Conservation (phyloP, 2,113 vertebrate species). For the Callopanchax toddi region DNA sequence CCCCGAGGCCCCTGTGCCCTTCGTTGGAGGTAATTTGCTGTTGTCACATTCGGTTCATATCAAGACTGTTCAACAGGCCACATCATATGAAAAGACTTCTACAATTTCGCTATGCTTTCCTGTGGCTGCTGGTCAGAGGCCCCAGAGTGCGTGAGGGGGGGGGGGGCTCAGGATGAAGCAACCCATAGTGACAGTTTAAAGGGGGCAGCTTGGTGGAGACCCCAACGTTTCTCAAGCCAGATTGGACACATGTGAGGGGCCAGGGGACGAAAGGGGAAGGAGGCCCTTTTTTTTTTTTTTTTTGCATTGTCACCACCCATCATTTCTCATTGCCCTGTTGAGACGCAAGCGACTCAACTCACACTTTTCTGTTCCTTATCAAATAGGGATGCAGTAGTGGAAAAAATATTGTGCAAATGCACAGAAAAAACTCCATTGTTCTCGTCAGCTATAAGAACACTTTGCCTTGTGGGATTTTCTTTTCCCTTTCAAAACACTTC, state of each 20-base stretch:
- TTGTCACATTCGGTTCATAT: conserved; percentile 72
- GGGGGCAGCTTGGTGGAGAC: conserved; percentile 47
- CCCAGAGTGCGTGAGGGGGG: no score
- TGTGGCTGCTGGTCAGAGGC: conserved; percentile 63
- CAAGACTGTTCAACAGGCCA: conserved; percentile 55
- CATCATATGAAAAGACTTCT: conserved; percentile 66
- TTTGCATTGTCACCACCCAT: conserved; percentile 72
- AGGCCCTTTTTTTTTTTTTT: conserved; percentile 66
- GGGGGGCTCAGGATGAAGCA: conserved; percentile 53
- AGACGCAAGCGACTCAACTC: conserved; percentile 48
- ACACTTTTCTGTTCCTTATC: conserved; percentile 58
- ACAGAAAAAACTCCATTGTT: conserved; percentile 17
- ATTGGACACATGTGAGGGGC: conserved; percentile 22
- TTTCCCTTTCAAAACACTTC: conserved; percentile 36
- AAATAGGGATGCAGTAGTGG: conserved; percentile 9
- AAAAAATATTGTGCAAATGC: conserved; percentile 10
- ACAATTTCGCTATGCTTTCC: conserved; percentile 57
- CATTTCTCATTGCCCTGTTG: conserved; percentile 69
- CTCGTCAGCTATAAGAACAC: conserved; percentile 38
- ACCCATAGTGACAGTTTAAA: conserved; percentile 64
- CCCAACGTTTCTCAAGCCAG: conserved; percentile 60
- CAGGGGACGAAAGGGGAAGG: conserved; percentile 21
- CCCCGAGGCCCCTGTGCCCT: conserved; percentile 55
- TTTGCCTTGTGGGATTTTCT: conserved; percentile 26
- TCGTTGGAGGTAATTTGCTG: conserved; percentile 71